Evolutionary conservation across 1,140 invertebrate species (phyloP).

Genomic region (Achroia grisella): DNA sequence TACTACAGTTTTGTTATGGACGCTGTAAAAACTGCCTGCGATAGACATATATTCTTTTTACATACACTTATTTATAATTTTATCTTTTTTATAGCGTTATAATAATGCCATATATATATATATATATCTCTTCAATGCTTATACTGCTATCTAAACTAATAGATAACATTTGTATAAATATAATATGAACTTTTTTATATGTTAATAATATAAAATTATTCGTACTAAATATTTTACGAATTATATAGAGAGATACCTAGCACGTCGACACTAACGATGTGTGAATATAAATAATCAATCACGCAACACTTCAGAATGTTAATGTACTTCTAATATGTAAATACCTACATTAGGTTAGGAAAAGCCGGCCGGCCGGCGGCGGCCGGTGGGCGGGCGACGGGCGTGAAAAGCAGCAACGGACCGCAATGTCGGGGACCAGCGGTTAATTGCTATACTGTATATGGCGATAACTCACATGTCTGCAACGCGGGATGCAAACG

Average conservation of each 20-base stretch:
- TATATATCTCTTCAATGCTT: too few species aligned
- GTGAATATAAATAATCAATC: background rate
- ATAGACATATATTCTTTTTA: background rate
- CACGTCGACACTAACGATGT: constrained; percentile 21
- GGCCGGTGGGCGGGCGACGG: constrained; percentile 12
- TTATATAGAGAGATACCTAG: too few species aligned
- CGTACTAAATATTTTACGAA: too few species aligned
- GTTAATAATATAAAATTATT: too few species aligned
- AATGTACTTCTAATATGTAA: too few species aligned
- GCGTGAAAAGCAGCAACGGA: background rate
- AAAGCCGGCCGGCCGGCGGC: constrained; percentile 47
- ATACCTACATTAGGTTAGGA: constrained; percentile 25
- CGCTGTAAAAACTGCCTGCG: background rate
- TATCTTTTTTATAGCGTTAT: too few species aligned
- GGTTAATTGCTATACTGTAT: constrained; percentile 6
- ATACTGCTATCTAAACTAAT: too few species aligned
- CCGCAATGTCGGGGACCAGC: constrained; percentile 5
- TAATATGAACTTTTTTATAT: too few species aligned
- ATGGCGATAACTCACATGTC: constrained; percentile 52
- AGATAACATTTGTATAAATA: too few species aligned
- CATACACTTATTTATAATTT: too few species aligned
- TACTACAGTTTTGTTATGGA: too few species aligned
- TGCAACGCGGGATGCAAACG: constrained; percentile 30
- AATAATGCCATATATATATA: too few species aligned
- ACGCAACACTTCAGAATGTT: constrained; percentile 27